Base-by-base conservation (phyloP, 2,888 invertebrate genomes). In the Bhutanitis thaidina region DNA sequence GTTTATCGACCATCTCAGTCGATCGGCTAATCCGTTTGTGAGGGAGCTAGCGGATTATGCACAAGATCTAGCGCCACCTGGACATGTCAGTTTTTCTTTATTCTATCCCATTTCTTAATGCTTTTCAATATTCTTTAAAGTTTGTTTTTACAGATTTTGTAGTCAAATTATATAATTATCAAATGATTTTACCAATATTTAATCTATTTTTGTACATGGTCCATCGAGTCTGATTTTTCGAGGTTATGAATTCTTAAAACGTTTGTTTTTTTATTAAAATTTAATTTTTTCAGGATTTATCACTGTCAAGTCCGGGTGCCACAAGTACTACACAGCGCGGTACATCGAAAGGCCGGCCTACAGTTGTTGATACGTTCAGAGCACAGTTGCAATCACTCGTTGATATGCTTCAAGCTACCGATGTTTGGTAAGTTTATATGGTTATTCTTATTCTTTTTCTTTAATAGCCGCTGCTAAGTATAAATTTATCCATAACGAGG, bases 341-440 rank as follows among this genome's bases (percentile, higher is more conserved):
- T 12, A 97, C 96, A 0, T 95, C 95, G 12, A 97, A 97, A 81
- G 96, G 87, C 1, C 95, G 96, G 67, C 95, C 96, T 0, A 97
- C 97, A 0, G 96, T 97, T 3, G 96, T 96, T 54, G 97, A 97
- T 74, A 95, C 96, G 0, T 97, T 97, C 75, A 91, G 97, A 34
- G 94, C 95, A 50, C 97, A 97, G 70, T 80, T 97, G 46, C 96
- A 96, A 77, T 94, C 96, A 0, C 90, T 97, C 1, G 96, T 97
- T 0, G 97, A 97, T 67, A 96, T 97, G 66, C 87, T 97, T 1
- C 96, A 97, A 77, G 95, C 92, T 16, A 97, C 97, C 0, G 96
- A 95, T 50, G 96, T 97, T 1, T 97, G 97, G 97, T 95, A 67
- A 77, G 81, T 61, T 43, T 15, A 32, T 20, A 20, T 20, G 5